A percentile compares a stretch with the other conserved stretches of the same genome.
Conservation (phyloP, 2,888 invertebrate genomes). For the Eilema griseolum region DNA sequence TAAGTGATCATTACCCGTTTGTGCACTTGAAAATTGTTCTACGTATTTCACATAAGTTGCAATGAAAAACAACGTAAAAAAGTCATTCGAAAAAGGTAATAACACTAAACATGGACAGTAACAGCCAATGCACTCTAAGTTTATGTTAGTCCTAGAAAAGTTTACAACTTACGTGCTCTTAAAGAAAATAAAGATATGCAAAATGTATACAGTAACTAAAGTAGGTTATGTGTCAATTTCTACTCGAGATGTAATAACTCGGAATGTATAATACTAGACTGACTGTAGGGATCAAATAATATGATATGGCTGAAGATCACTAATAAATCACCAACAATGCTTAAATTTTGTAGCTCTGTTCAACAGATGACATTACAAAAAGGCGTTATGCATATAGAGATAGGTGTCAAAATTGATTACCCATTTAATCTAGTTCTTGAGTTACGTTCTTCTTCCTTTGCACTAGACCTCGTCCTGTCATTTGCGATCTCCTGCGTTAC, state of each 20-base stretch:
- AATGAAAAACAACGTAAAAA: constrained; percentile 16
- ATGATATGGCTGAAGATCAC: background rate
- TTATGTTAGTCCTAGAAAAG: constrained; percentile 26
- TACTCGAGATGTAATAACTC: constrained; percentile 14
- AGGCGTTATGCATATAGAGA: background rate
- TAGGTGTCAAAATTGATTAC: background rate
- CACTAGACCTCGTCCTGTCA: too few relatives aligned
- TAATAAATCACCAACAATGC: background rate
- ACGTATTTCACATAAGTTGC: background rate
- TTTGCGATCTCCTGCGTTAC: background rate
- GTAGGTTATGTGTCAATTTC: constrained; percentile 30
- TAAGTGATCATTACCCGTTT: background rate
- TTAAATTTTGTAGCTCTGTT: background rate
- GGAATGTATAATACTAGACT: too few relatives aligned
- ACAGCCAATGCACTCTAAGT: constrained; percentile 29
- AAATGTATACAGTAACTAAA: constrained; percentile 15
- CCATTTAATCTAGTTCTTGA: background rate
- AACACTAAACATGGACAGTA: constrained; percentile 18
- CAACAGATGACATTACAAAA: background rate
- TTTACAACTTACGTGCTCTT: constrained; percentile 21
- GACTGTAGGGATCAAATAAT: background rate
- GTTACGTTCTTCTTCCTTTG: too few relatives aligned
- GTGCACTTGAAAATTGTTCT: background rate
- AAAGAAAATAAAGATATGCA: constrained; percentile 25
- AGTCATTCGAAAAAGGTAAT: constrained; percentile 17